A percentile compares a stretch with the other conserved stretches of the same genome.
These are phyloP conservation scores for Falcunculus frontatus DNA, from an alignment of 2,113 vertebrate species.

Conservation along the genomic window DNA sequence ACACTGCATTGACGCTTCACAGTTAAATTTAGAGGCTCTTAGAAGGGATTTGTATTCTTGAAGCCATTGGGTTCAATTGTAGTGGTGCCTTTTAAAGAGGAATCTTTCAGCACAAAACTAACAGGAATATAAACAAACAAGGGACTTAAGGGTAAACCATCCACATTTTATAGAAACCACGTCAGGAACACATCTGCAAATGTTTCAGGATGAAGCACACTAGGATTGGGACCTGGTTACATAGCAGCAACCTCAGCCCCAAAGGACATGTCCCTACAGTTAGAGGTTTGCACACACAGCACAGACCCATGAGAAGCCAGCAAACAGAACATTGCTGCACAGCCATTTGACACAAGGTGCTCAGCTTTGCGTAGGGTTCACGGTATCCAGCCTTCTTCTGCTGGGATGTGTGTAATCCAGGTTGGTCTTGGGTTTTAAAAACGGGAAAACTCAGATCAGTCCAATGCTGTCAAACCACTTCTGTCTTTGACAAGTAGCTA, in stretches of 20 bases:
- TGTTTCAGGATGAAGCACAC: background rate
- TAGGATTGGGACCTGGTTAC: background rate
- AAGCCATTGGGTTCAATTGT: background rate
- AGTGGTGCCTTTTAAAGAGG: background rate
- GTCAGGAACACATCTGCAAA: background rate
- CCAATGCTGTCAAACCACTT: background rate
- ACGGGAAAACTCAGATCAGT: background rate
- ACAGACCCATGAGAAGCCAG: background rate
- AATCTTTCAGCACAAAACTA: background rate
- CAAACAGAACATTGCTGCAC: background rate
- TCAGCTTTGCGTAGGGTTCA: background rate
- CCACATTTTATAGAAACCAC: background rate
- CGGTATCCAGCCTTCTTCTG: background rate
- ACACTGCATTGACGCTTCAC: background rate
- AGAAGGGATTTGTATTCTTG: background rate
- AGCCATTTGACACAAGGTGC: background rate
- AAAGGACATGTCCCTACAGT: background rate
- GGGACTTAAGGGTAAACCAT: background rate
- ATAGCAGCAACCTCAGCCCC: background rate
- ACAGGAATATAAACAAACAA: background rate
- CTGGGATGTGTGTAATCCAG: background rate
- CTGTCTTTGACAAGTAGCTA: background rate
- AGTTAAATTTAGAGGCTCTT: background rate
- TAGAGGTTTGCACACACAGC: background rate
- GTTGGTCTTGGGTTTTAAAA: background rate